Conservation (phyloP, 2,888 invertebrate genomes). For the Amphipyra tragopoginis region DNA sequence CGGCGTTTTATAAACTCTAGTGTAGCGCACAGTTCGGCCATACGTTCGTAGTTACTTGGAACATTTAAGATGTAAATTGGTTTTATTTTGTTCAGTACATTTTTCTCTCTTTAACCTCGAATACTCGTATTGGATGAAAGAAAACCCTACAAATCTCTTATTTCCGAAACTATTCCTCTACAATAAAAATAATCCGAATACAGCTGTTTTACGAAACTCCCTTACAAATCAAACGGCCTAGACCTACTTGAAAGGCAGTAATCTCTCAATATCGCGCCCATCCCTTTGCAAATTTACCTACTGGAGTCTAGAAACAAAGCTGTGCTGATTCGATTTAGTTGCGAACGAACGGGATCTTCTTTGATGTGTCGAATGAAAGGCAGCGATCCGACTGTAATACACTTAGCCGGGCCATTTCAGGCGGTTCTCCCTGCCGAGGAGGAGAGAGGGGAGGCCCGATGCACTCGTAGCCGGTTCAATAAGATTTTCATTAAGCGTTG, state of each 20-base stretch:
- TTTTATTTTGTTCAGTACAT: background rate
- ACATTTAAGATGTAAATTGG: too few relatives aligned
- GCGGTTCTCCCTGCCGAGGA: slow-evolving; percentile 62
- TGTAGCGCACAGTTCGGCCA: too few relatives aligned
- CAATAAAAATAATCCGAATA: slow-evolving; percentile 43
- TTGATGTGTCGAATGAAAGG: slow-evolving; percentile 90
- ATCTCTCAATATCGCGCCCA: slow-evolving; percentile 62
- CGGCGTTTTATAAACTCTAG: slow-evolving; percentile 10
- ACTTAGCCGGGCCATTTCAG: slow-evolving; percentile 88
- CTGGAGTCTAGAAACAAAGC: slow-evolving; percentile 84
- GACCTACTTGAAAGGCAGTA: slow-evolving; percentile 53
- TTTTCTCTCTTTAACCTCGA: background rate
- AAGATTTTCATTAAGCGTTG: slow-evolving; percentile 89
- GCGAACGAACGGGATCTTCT: slow-evolving; percentile 86
- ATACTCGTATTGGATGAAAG: too few relatives aligned
- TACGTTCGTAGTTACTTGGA: too few relatives aligned
- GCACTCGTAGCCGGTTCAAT: slow-evolving; percentile 83
- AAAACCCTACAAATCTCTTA: background rate
- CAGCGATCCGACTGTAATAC: slow-evolving; percentile 89
- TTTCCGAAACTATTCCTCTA: slow-evolving; percentile 12
- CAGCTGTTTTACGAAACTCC: slow-evolving; percentile 26
- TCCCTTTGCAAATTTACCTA: slow-evolving; percentile 77
- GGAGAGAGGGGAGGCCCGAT: slow-evolving; percentile 59
- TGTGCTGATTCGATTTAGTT: slow-evolving; percentile 86
- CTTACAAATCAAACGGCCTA: slow-evolving; percentile 50